Percentiles rank a stretch among this genome's conserved stretches.
phyloP scores from a whole-genome alignment of 2,888 invertebrate genomes.

The Molorchus minor region DNA sequence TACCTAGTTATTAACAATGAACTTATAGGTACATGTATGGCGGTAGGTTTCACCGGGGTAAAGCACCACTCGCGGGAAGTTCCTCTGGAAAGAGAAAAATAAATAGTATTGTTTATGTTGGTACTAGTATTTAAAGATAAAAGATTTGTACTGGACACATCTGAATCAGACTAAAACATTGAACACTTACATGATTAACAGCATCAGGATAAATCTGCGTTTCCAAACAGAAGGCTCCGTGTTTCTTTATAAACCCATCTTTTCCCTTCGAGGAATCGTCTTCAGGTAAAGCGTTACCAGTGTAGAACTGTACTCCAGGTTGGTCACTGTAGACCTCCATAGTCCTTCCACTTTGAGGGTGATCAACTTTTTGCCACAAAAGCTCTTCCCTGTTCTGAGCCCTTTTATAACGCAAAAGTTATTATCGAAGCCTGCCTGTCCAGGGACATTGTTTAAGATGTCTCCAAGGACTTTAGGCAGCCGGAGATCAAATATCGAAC shows the following conservation, averaged over 20 bases:
- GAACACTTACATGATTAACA: constrained; percentile 77
- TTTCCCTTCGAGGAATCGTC: constrained; percentile 45
- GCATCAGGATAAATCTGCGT: constrained; percentile 94
- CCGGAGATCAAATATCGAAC: constrained; percentile 78
- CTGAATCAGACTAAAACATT: neutral
- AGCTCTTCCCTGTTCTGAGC: constrained; percentile 65
- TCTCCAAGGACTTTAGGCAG: constrained; percentile 71
- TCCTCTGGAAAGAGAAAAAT: constrained; percentile 66
- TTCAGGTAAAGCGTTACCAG: constrained; percentile 78
- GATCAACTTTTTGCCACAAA: constrained; percentile 74
- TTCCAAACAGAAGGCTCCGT: constrained; percentile 85
- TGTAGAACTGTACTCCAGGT: constrained; percentile 92
- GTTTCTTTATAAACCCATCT: constrained; percentile 48
- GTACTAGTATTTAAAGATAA: too few species aligned
- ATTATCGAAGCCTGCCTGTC: constrained; percentile 78
- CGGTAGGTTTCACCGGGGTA: constrained; percentile 76
- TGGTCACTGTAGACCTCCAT: constrained; percentile 83
- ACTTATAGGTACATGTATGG: constrained; percentile 64
- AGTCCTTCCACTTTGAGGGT: constrained; percentile 71
- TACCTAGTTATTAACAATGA: constrained; percentile 43
- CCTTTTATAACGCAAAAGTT: constrained; percentile 80
- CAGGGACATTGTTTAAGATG: constrained; percentile 72
- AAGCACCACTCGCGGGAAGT: constrained; percentile 77
- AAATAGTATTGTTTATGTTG: neutral
- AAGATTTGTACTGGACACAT: too few species aligned